Base-by-base conservation (phyloP, 2,113 vertebrate genomes). In the Laticauda colubrina region DNA sequence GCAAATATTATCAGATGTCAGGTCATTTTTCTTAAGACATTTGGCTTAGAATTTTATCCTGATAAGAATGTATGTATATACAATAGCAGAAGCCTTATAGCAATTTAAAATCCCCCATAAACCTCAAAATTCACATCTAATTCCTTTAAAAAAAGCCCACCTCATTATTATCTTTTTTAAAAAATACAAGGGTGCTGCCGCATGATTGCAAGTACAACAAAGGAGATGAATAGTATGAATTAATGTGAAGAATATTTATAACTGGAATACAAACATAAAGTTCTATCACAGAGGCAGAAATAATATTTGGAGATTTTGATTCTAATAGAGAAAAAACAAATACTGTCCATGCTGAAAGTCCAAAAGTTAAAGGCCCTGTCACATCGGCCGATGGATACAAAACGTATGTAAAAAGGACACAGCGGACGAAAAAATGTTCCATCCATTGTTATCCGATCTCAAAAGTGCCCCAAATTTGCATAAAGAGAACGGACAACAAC, bases 1-100 rank as follows among this genome's bases (percentile, higher is more conserved):
- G 97, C 95, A 97, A 96, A 97, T 96, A 96, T 95, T 93, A 51
- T 94, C 91, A 94, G 90, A 96, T 96, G 89, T 93, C 94, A 91
- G 34, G 95, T 94, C 86, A 94, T 95, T 96, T 97, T 96, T 96
- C 92, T 95, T 94, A 64, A 88, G 39, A 14, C 64, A 55, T 95
- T 96, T 96, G 88, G 93, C 93, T 55, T 93, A 43, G 64, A 94
- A 93, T 96, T 94, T 95, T 88, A 94, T 94, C 39, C 91, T 75
- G 57, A 75, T 69, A 9, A 94, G 43, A 90, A 91, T 90, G 92
- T 61, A 93, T 91, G 85, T 94, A 89, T 54, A 93, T 45, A 81
- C 34, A 43, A 81, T 43, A 81, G 75, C 75, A 81, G 75, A 81
- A 81, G 75, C 34, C 2, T 81, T 43, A 21, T 81, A 81, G 43